A percentile compares a stretch with the other conserved stretches of the same genome.
phyloP scores from a whole-genome alignment of 2,797 vertebrate species.

The Platalea minor region DNA sequence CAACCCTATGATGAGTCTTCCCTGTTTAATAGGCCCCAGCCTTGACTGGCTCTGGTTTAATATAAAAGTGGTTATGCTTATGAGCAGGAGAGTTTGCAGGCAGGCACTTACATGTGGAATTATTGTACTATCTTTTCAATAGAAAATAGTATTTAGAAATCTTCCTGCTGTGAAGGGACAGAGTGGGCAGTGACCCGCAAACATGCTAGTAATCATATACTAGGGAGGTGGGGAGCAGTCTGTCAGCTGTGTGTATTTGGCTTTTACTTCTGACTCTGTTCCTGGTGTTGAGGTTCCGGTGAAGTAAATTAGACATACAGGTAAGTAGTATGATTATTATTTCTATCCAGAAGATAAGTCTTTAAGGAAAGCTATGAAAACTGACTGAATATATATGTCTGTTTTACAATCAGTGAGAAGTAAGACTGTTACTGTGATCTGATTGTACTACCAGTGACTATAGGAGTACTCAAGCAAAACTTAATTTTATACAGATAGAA shows the following conservation, averaged over 20 bases:
- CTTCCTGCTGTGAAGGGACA: neutral
- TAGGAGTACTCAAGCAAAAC: neutral
- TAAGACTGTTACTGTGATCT: neutral
- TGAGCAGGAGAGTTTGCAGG: neutral
- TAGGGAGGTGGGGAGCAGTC: neutral
- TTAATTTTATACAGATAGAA: neutral
- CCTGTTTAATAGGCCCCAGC: neutral
- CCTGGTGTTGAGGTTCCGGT: neutral
- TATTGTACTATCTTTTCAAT: neutral
- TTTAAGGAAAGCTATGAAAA: neutral
- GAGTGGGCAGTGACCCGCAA: neutral
- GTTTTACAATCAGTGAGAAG: fast-evolving
- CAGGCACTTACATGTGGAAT: neutral
- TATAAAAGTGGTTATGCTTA: neutral
- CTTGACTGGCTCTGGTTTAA: neutral
- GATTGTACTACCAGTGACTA: neutral
- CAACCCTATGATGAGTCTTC: neutral
- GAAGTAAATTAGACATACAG: neutral
- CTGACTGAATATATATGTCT: neutral
- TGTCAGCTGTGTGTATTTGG: neutral
- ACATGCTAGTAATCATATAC: fast-evolving
- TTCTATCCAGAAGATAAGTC: neutral
- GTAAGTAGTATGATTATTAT: neutral
- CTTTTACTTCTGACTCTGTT: neutral
- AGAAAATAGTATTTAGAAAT: neutral